Conservation (phyloP, 92 coral and sea anemone species). For the Ricordea florida region DNA sequence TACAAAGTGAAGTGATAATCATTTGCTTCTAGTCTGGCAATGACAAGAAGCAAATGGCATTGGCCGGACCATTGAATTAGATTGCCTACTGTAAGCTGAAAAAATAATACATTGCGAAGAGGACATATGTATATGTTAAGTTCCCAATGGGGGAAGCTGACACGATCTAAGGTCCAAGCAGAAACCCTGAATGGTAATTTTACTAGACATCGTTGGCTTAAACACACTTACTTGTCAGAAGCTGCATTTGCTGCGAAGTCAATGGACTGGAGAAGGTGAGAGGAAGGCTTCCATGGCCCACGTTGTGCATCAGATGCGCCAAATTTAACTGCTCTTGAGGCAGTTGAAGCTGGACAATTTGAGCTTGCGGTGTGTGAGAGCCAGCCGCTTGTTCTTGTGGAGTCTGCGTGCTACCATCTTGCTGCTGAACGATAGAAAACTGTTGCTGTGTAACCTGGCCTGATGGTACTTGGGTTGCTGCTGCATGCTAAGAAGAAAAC, state of each 20-base stretch:
- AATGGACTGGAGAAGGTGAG: not conserved
- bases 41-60: not conserved
- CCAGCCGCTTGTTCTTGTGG: constrained; percentile 55
- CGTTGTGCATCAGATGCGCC: constrained; percentile 68
- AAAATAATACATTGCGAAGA: no score
- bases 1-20: not conserved
- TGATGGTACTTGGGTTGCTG: not conserved
- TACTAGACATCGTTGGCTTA: not conserved
- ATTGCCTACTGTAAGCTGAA: no score
- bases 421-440: constrained; percentile 32
- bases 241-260: constrained; percentile 26
- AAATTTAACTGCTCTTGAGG: constrained; percentile 63
- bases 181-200: no score
- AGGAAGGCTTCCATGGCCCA: constrained; percentile 34
- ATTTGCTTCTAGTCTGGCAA: not conserved
- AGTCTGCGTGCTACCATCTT: constrained; percentile 48
- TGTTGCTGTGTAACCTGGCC: constrained; percentile 29
- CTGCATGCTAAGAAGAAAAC: not conserved
- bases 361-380: constrained; percentile 50
- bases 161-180: no score
- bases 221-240: constrained; percentile 46
- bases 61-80: no score
- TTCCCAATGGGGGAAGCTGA: no score
- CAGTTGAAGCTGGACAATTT: constrained; percentile 65
- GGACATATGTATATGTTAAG: no score